Evolutionary conservation across 2,797 vertebrate species (phyloP).

Genomic region (Ibycter americanus): DNA sequence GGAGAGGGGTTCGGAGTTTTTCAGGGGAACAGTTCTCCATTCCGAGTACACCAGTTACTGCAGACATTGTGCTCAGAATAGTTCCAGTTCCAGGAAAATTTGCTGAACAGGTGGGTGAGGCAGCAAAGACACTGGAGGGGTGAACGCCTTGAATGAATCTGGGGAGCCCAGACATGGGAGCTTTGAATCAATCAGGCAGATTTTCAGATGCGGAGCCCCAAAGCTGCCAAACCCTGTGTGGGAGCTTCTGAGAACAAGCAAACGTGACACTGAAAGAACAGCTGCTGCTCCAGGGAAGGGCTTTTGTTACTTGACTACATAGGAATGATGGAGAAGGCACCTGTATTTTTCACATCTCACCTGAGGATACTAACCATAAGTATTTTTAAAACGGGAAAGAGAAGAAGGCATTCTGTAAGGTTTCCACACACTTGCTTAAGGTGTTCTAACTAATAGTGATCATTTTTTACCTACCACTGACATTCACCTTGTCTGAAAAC

Average conservation of each 20-base stretch:
- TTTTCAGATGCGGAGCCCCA: background rate
- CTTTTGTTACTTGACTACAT: rapidly evolving
- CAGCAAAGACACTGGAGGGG: background rate
- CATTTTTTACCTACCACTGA: background rate
- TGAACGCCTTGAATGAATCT: background rate
- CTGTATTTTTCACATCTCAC: background rate
- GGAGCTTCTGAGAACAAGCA: background rate
- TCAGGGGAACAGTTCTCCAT: rapidly evolving
- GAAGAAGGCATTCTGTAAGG: background rate
- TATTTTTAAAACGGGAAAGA: background rate
- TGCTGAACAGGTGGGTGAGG: rapidly evolving
- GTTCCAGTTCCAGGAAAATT: background rate
- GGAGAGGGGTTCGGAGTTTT: rapidly evolving
- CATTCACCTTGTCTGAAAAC: background rate
- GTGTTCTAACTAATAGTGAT: background rate
- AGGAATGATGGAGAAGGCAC: background rate
- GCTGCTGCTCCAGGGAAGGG: background rate
- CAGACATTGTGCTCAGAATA: background rate
- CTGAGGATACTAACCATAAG: background rate
- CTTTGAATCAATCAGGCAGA: background rate
- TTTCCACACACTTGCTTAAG: background rate
- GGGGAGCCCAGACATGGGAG: background rate
- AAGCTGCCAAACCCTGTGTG: rapidly evolving
- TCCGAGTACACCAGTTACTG: background rate
- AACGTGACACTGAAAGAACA: background rate